Conservation (phyloP, 2,797 vertebrate genomes). For the Falco berigora region DNA sequence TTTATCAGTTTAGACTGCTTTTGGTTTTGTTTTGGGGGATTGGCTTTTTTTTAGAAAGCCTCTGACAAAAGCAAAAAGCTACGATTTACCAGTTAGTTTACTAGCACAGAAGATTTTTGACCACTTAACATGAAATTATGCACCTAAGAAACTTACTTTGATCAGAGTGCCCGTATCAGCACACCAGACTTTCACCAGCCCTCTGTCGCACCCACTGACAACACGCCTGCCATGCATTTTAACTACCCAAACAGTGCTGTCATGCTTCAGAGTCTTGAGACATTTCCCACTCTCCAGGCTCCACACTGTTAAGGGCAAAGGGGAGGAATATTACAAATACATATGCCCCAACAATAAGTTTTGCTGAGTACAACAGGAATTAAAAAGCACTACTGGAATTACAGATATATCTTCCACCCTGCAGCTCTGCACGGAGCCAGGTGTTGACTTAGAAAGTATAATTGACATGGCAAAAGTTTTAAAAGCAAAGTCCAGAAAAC, state of each 20-base stretch:
- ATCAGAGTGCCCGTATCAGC: constrained; percentile 65
- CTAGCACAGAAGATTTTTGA: background rate
- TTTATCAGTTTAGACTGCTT: background rate
- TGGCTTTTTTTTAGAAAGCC: background rate
- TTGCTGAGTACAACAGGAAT: background rate
- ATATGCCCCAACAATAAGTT: no score
- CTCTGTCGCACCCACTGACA: constrained; percentile 80
- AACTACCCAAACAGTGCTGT: constrained; percentile 72
- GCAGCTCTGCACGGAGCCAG: background rate
- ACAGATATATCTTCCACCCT: background rate
- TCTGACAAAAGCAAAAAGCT: background rate
- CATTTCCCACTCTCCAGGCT: constrained; percentile 75
- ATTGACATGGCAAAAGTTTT: background rate
- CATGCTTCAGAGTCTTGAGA: constrained; percentile 80
- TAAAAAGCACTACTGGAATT: background rate
- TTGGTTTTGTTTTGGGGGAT: no score
- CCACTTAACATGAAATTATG: background rate
- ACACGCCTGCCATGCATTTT: constrained; percentile 71
- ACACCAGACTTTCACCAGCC: constrained; percentile 84
- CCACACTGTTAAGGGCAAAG: constrained; percentile 78
- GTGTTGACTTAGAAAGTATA: background rate
- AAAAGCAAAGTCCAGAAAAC: background rate
- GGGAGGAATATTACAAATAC: background rate
- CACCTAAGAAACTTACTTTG: constrained; percentile 71
- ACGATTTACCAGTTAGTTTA: no score